A percentile compares a stretch with the other conserved stretches of the same genome.
Evolutionary conservation across 64 coral and sea anemone genomes (phyloP).

Genomic region (Montipora cactus): DNA sequence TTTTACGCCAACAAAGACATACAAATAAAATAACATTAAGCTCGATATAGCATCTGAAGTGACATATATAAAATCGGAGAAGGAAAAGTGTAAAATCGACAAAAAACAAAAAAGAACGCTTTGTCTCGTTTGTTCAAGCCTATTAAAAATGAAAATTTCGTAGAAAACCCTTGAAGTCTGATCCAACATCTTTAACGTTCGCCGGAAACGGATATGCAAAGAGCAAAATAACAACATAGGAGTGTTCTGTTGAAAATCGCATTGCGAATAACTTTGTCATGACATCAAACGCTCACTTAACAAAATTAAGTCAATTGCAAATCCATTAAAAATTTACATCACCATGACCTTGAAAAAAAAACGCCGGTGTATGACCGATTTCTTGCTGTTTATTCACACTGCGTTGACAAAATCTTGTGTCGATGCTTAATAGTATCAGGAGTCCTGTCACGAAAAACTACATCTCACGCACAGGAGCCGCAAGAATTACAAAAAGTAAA

Average conservation of each 20-base stretch:
- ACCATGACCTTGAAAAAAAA: slow-evolving; percentile 7
- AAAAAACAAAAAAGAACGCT: too few species aligned
- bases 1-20: too few species aligned
- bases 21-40: too few species aligned
- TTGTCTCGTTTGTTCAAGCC: too few species aligned
- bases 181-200: too few species aligned
- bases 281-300: not conserved
- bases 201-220: not conserved
- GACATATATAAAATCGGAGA: too few species aligned
- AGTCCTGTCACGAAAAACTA: slow-evolving; percentile 23
- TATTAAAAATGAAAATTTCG: too few species aligned
- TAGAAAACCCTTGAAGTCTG: too few species aligned
- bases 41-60: too few species aligned
- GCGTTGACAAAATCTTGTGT: not conserved
- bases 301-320: not conserved
- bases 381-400: not conserved
- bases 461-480: slow-evolving; percentile 40
- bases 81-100: too few species aligned
- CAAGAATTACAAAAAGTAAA: slow-evolving; percentile 15
- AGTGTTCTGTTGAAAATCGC: not conserved
- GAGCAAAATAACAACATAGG: not conserved
- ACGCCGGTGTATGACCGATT: not conserved
- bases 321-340: not conserved
- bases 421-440: not conserved
- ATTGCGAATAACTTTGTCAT: not conserved